A percentile compares a stretch with the other conserved stretches of the same genome.
Evolutionary conservation across 2,888 invertebrate species (phyloP).

Genomic region (Nemoura dubitans): DNA sequence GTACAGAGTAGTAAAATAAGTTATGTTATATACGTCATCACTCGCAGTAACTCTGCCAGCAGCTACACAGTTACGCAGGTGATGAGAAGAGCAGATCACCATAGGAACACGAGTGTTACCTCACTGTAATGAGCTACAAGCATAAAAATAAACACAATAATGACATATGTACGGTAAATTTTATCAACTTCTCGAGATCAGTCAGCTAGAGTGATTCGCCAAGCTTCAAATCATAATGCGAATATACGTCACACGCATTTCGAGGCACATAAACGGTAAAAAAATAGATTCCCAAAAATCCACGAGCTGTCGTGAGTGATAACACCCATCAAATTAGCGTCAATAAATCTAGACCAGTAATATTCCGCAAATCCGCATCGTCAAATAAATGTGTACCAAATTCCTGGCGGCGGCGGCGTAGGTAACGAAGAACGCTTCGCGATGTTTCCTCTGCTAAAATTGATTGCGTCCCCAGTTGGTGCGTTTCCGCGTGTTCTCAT

Average conservation of each 20-base stretch:
- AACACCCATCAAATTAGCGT: not conserved
- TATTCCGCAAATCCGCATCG: not conserved
- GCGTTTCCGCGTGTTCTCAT: not conserved
- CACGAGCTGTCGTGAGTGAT: not conserved
- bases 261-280: not conserved
- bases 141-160: too few relatives aligned
- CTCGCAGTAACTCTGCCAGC: too few relatives aligned
- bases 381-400: not conserved
- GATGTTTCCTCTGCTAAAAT: not conserved
- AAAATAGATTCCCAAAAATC: not conserved
- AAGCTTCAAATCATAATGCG: not conserved
- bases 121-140: too few relatives aligned
- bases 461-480: not conserved
- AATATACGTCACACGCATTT: not conserved
- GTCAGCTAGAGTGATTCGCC: not conserved
- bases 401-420: not conserved
- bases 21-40: too few relatives aligned
- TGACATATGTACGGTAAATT: not conserved
- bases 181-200: not conserved
- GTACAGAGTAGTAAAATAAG: too few relatives aligned
- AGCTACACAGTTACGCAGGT: too few relatives aligned
- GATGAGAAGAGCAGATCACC: too few relatives aligned
- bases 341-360: not conserved
- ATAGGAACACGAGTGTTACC: too few relatives aligned
- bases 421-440: not conserved